phyloP scores from a whole-genome alignment of 2,888 invertebrate genomes.

The Melanophora roralis region DNA sequence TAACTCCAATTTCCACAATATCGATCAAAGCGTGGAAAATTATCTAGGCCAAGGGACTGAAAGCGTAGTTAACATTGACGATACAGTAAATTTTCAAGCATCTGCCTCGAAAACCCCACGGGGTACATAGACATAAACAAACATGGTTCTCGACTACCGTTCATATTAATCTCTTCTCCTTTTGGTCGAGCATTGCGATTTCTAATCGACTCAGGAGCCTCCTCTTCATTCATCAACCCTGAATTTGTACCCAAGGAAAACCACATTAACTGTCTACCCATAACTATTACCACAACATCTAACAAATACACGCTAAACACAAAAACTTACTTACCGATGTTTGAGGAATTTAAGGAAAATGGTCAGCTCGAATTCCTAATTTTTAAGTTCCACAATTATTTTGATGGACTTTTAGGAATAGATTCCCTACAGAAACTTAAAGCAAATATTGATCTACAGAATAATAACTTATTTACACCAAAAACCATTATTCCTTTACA shows the following conservation, averaged over 20 bases:
- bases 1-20: too few species aligned
- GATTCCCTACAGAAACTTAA: not conserved
- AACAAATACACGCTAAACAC: not conserved
- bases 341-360: slow-evolving; percentile 10
- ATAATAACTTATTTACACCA: not conserved
- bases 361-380: slow-evolving; percentile 8
- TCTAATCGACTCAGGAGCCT: not conserved
- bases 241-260: not conserved
- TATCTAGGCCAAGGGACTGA: not conserved
- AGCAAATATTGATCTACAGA: not conserved
- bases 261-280: not conserved
- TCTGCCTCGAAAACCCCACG: slow-evolving; percentile 1
- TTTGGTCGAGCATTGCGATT: not conserved
- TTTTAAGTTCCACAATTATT: slow-evolving; percentile 2
- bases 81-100: slow-evolving; percentile 3
- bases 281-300: not conserved
- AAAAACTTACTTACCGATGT: slow-evolving; percentile 10
- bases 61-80: not conserved
- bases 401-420: slow-evolving; percentile 3
- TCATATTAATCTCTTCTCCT: slow-evolving; percentile 5
- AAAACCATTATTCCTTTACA: slow-evolving; percentile 5
- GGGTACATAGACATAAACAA: slow-evolving; percentile 38
- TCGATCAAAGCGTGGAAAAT: too few species aligned
- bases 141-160: not conserved
- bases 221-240: not conserved